Conservation (phyloP, 2,888 invertebrate genomes). For the Mesochorus sp. region DNA sequence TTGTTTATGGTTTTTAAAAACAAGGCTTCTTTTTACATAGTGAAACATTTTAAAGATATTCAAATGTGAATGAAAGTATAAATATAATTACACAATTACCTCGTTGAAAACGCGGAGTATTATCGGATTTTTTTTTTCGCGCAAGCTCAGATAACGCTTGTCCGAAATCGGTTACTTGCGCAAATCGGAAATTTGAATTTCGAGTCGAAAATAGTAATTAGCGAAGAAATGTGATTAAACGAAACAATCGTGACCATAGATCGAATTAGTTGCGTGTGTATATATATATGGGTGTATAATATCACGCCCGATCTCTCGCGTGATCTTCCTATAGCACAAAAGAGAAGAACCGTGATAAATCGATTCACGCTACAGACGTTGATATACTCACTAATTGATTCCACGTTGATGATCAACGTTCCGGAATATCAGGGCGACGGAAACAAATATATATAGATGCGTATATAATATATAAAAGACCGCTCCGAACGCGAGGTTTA, state of each 20-base stretch:
- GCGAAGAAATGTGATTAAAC: neutral
- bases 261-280: slow-evolving; percentile 47
- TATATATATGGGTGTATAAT: slow-evolving; percentile 30
- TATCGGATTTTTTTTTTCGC: too few relatives aligned
- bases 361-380: slow-evolving; percentile 4
- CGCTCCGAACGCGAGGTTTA: slow-evolving; percentile 17
- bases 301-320: slow-evolving; percentile 36
- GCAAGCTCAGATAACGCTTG: too few relatives aligned
- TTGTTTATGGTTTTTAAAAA: too few relatives aligned
- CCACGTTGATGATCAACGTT: slow-evolving; percentile 48
- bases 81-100: too few relatives aligned
- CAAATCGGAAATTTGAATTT: neutral
- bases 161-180: too few relatives aligned
- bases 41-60: too few relatives aligned
- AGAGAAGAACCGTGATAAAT: slow-evolving; percentile 48
- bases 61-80: too few relatives aligned
- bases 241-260: slow-evolving; percentile 35
- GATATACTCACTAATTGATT: slow-evolving; percentile 54
- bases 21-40: too few relatives aligned
- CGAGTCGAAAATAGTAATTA: neutral
- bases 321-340: slow-evolving; percentile 34
- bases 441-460: slow-evolving; percentile 17
- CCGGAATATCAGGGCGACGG: slow-evolving; percentile 8
- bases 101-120: too few relatives aligned
- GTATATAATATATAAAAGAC: neutral